Base-by-base conservation (phyloP, 1,140 invertebrate genomes). In the Megalopta genalis region DNA sequence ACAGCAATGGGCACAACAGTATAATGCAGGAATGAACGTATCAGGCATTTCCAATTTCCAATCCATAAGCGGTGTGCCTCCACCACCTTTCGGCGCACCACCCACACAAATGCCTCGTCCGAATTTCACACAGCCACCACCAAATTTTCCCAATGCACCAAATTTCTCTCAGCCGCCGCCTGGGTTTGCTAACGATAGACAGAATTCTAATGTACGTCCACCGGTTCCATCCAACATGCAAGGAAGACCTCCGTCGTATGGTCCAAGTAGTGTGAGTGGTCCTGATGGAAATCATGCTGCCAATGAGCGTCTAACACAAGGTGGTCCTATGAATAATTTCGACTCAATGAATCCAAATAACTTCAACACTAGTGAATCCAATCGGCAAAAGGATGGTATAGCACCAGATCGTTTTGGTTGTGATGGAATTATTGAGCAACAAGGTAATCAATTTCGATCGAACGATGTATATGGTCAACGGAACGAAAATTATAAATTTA, bases 1-100 rank as follows among this genome's bases (percentile, higher is more conserved):
- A 25, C 90, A 90, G 32, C 91, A 92, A 63, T 93, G 92, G 91
- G 77, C 83, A 16, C 80, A 86, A 10, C 92, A 92, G 46, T 92
- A 92, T 32, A 93, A 89, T 81, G 64, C 89, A 12, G 80, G 81
- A 60, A 87, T 90, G 77, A 82, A 79, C 73, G 27, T 57, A 7
- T 32, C 84, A 21, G 60, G 32, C 49, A 67, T 74, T 3, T 37
- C 64, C 1, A 63, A 70, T 62, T 86, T 85, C 37, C 85, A 84
- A 69, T 46, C 76, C 18, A 60, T 66, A 39, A 59, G 71, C 5
- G 67, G 64, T n/a, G 60, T 75, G 23, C 59, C 77, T 57, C 59
- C 70, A 23, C 39, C 25, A 16, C 42, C 79, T 16, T 64, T 73
- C 4, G 42, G 25, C 32, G 42, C 46, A 23, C 64, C 66, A 57